Percentiles rank a stretch among this genome's conserved stretches.
phyloP scores from a whole-genome alignment of 2,113 vertebrate genomes.

The Ciconia boyciana region DNA sequence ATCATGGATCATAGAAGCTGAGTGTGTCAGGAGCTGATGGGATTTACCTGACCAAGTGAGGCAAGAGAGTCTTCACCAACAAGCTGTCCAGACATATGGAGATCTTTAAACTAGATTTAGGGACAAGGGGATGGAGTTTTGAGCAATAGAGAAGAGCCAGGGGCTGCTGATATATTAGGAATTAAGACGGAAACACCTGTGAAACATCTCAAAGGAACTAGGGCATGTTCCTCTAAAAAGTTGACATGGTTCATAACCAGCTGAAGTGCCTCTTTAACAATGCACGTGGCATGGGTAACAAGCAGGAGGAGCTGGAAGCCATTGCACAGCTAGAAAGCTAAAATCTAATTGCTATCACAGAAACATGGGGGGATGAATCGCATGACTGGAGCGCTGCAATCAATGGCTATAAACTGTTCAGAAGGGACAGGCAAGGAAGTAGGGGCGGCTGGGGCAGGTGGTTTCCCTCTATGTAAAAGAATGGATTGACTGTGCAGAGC shows the following conservation, averaged over 20 bases:
- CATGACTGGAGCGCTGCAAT: neutral
- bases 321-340: neutral
- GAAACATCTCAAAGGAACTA: neutral
- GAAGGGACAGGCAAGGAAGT: neutral
- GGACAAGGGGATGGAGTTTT: neutral
- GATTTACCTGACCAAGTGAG: neutral
- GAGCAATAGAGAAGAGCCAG: neutral
- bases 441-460: accelerated
- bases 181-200: neutral
- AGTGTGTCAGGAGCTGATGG: neutral
- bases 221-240: neutral
- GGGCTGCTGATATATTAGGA: neutral
- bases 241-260: neutral
- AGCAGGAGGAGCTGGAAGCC: neutral
- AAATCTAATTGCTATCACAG: neutral
- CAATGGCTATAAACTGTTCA: neutral
- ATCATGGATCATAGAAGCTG: neutral
- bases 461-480: neutral
- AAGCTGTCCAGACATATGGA: accelerated
- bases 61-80: neutral
- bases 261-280: neutral
- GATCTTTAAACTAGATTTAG: neutral
- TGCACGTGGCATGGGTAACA: accelerated
- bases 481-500: neutral
- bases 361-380: neutral